Evolutionary conservation across 2,797 vertebrate species (phyloP).

Genomic region (Amazonetta brasiliensis): DNA sequence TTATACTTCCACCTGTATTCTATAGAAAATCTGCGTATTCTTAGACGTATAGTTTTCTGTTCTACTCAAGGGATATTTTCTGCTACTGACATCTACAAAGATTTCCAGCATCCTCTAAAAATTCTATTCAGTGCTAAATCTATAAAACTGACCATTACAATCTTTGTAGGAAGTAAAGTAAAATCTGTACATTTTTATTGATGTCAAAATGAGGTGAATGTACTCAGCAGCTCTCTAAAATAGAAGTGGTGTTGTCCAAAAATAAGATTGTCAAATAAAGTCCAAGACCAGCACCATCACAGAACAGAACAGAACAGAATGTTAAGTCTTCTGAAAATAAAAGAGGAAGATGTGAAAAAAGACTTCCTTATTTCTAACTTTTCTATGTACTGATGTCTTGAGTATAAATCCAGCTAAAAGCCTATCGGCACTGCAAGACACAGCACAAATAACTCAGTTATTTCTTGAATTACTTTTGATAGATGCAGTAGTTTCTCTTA

Average conservation of each 20-base stretch:
- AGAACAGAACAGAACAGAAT: background rate
- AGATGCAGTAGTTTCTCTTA: background rate
- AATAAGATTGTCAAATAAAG: background rate
- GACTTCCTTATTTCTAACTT: background rate
- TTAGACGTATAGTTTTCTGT: background rate
- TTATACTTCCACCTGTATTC: background rate
- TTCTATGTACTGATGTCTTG: background rate
- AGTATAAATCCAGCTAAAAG: background rate
- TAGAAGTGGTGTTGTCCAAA: constrained; percentile 28
- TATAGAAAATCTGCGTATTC: background rate
- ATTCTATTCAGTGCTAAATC: background rate
- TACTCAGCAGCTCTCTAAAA: constrained; percentile 32
- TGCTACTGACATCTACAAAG: background rate
- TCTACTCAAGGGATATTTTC: background rate
- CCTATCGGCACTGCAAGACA: background rate
- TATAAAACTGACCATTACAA: background rate
- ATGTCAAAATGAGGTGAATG: constrained; percentile 16
- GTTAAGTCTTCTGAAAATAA: background rate
- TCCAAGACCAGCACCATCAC: constrained; percentile 23
- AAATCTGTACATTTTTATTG: background rate
- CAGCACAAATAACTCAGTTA: background rate
- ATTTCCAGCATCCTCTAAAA: constrained; percentile 16
- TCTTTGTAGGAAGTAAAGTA: background rate
- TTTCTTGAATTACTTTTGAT: background rate
- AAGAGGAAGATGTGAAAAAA: background rate